Conservation (phyloP, 1,140 invertebrate genomes). For the Tetranychus urticae region DNA sequence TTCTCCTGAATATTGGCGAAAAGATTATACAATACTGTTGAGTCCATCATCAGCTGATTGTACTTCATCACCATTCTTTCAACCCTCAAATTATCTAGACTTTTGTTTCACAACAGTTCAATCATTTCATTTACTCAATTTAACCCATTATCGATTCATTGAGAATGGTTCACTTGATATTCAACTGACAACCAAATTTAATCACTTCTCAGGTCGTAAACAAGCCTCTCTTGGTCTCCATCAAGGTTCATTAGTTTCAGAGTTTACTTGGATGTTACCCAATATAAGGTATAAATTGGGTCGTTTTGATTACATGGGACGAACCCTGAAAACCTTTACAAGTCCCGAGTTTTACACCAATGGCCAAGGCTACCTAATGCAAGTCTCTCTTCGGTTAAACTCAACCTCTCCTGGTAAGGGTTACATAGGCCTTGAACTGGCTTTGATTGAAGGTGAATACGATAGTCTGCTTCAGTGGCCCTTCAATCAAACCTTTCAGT, state of each 20-base stretch:
- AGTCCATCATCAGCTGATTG: slow-evolving; percentile 5
- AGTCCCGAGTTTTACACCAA: slow-evolving; percentile 13
- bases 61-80: slow-evolving; percentile 4
- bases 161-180: slow-evolving; percentile 3
- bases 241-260: slow-evolving; percentile 5
- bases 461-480: slow-evolving; percentile 11
- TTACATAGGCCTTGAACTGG: slow-evolving; percentile 8
- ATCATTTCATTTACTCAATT: slow-evolving; percentile 3
- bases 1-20: slow-evolving; percentile 7
- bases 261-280: slow-evolving; percentile 11
- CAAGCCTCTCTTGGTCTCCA: slow-evolving; percentile 1
- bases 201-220: neutral
- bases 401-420: neutral
- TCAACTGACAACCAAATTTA: slow-evolving; percentile 2
- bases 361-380: slow-evolving; percentile 11
- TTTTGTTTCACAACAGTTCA: slow-evolving; percentile 8
- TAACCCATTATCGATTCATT: slow-evolving; percentile 7
- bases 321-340: neutral
- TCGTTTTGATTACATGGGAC: slow-evolving; percentile 1
- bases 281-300: slow-evolving; percentile 9
- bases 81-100: slow-evolving; percentile 1
- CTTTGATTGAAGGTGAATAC: slow-evolving; percentile 11
- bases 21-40: slow-evolving; percentile 1
- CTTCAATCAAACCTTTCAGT: slow-evolving; percentile 7
- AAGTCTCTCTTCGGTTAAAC: slow-evolving; percentile 10